These are phyloP conservation scores for Liparis tanakae DNA, from an alignment of 2,797 vertebrate species.

Conservation along the genomic window DNA sequence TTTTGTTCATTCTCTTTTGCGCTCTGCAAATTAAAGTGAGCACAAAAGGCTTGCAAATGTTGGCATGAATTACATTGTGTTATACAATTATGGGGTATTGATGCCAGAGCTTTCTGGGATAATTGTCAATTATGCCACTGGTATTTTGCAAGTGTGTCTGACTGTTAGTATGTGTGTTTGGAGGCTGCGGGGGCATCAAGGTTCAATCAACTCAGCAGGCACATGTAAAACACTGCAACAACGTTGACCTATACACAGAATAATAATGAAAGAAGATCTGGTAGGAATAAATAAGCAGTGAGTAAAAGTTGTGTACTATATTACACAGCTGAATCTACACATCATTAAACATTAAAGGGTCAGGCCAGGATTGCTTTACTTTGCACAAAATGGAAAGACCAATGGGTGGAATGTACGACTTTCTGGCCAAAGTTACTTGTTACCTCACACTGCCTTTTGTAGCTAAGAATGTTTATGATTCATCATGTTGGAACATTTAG, in stretches of 20 bases:
- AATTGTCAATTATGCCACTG: conserved; percentile 60
- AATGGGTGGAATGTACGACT: conserved; percentile 25
- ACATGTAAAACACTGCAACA: conserved; percentile 50
- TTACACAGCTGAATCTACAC: conserved; percentile 22
- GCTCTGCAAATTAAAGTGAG: conserved; percentile 64
- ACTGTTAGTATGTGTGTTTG: conserved; percentile 34
- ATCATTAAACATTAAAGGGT: conserved; percentile 55
- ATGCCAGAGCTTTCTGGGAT: conserved; percentile 64
- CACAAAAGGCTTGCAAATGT: conserved; percentile 58
- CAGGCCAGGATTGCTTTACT: conserved; percentile 36
- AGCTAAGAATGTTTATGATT: conserved; percentile 30
- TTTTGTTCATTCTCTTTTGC: conserved; percentile 60
- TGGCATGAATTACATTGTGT: conserved; percentile 56
- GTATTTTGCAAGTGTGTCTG: conserved; percentile 47
- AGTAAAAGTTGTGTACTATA: conserved; percentile 32
- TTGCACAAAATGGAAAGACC: conserved; percentile 42
- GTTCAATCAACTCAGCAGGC: conserved; percentile 45
- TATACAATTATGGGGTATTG: conserved; percentile 55
- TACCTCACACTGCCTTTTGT: conserved; percentile 42
- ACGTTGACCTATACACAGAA: conserved; percentile 47
- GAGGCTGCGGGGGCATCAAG: conserved; percentile 21
- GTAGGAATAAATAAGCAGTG: conserved; percentile 53
- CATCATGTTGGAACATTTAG: conserved; percentile 32
- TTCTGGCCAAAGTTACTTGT: conserved; percentile 41
- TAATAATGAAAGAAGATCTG: conserved; percentile 43